Percentiles rank a stretch among this genome's conserved stretches.
These are phyloP conservation scores for Grus americana DNA, from an alignment of 2,113 vertebrate genomes.

Conservation along the genomic window DNA sequence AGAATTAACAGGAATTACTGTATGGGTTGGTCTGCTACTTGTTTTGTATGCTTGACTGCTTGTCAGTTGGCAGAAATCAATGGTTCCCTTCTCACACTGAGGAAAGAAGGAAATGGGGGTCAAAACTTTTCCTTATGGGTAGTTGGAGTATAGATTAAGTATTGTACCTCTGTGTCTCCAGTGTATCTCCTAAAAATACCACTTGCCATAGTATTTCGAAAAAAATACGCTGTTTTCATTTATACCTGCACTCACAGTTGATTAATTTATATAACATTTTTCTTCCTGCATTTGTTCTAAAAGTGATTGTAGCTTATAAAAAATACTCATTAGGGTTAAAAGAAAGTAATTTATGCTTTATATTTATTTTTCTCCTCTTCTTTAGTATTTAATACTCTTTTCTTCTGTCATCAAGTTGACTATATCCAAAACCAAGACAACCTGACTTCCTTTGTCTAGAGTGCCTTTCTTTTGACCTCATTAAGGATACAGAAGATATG, in stretches of 20 bases:
- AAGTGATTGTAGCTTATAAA: not conserved
- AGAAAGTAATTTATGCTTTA: conserved; percentile 15
- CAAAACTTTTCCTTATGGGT: not conserved
- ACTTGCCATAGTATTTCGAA: not conserved
- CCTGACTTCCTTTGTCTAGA: not conserved
- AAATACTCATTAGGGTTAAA: conserved; percentile 11
- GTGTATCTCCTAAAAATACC: not conserved
- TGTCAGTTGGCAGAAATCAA: conserved; percentile 63
- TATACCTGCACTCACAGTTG: not conserved
- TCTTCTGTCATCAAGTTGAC: not conserved
- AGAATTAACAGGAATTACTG: conserved; percentile 57
- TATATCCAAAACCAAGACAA: not conserved
- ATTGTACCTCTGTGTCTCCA: not conserved
- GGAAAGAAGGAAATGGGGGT: not conserved
- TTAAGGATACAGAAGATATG: not conserved
- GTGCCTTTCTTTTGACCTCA: not conserved
- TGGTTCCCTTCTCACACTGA: conserved; percentile 35
- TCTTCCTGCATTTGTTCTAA: not conserved
- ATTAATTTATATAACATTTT: not conserved
- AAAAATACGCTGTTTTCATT: not conserved
- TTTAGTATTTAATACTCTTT: not conserved
- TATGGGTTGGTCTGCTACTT: conserved; percentile 24
- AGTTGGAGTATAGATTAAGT: conserved; percentile 27
- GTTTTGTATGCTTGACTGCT: conserved; percentile 58
- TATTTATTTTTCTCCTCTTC: not conserved